phyloP scores from a whole-genome alignment of 2,888 invertebrate species.

The Troides oblongomaculatus region DNA sequence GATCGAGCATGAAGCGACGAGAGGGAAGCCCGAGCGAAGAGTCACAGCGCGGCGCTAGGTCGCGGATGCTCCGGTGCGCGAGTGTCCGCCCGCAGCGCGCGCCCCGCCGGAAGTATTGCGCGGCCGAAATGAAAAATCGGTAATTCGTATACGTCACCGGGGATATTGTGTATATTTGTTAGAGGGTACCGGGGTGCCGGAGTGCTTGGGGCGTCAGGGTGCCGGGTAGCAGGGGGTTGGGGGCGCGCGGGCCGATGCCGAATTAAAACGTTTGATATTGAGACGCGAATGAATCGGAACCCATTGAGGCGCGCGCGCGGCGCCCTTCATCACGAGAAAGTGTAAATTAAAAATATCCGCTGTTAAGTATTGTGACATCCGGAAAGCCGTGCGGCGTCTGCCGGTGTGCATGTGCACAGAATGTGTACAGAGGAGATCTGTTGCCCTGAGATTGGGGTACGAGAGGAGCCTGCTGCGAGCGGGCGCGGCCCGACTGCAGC shows the following conservation, averaged over 20 bases:
- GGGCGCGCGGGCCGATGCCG: neutral
- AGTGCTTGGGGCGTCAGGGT: neutral
- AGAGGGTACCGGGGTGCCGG: too few relatives aligned
- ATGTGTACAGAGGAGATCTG: too few relatives aligned
- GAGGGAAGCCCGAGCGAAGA: too few relatives aligned
- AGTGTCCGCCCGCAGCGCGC: neutral
- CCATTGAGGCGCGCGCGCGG: constrained; percentile 6
- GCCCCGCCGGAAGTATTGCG: constrained; percentile 1
- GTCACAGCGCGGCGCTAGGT: too few relatives aligned
- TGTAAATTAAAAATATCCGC: neutral
- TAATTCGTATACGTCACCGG: neutral
- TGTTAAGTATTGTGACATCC: neutral
- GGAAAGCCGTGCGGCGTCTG: too few relatives aligned
- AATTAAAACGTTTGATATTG: constrained; percentile 27
- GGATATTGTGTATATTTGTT: constrained; percentile 1
- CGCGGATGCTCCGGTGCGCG: too few relatives aligned
- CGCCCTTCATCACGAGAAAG: neutral
- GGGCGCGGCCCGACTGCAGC: too few relatives aligned
- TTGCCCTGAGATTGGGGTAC: too few relatives aligned
- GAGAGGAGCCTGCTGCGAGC: too few relatives aligned
- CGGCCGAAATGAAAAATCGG: constrained; percentile 11
- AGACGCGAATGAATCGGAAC: constrained; percentile 16
- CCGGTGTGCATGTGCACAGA: neutral
- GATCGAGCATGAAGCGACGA: too few relatives aligned
- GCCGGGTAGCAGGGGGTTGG: too few relatives aligned